Evolutionary conservation across 2,113 vertebrate genomes (phyloP), one percentile per base, ranked within the genome.

Genomic region (Spilogale gracilis): DNA sequence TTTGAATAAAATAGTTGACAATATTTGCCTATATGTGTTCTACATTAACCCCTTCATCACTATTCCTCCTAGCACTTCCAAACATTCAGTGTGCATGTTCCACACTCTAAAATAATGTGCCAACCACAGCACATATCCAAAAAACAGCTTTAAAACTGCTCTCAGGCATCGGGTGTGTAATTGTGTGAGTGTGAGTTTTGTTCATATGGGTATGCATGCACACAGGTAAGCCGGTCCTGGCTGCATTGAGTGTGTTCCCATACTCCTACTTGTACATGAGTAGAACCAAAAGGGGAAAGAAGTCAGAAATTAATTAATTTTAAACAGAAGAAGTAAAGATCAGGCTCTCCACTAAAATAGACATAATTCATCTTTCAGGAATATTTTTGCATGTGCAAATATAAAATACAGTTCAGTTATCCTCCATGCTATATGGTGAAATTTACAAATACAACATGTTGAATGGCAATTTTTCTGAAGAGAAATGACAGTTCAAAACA

Each of bases 1-100:
- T 98, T 99, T 98, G 97, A 98, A 98, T 98, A 99, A 99, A 99
- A 99, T 98, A 99, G 98, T 98, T 98, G 98, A 99, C 98, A 99
- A 99, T 99, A 99, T 99, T 99, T 99, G 98, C 98, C 98, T 99
- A 99, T 99, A 98, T 98, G 98, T 98, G 97, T 98, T 99, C 98
- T 98, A 91, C 94, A 98, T 99, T 99, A 99, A 99, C 99, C 98
- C 98, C 96, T 99, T 98, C 91, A 88, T 71, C 96, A 83, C 97
- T 97, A 87, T 96, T 96, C 96, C 95, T 98, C 94, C 97, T 91
- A 98, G 84, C 96, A 97, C 61, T 97, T 98, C 90, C 96, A 97
- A 95, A 92, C 92, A 61, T 97, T 60, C 65, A 82, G 27, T 87
- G 91, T 45, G 76, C 89, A 82, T 14, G 16, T 54, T 52, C 79